Conservation (phyloP, 2,113 vertebrate species). For the Jaculus jaculus region DNA sequence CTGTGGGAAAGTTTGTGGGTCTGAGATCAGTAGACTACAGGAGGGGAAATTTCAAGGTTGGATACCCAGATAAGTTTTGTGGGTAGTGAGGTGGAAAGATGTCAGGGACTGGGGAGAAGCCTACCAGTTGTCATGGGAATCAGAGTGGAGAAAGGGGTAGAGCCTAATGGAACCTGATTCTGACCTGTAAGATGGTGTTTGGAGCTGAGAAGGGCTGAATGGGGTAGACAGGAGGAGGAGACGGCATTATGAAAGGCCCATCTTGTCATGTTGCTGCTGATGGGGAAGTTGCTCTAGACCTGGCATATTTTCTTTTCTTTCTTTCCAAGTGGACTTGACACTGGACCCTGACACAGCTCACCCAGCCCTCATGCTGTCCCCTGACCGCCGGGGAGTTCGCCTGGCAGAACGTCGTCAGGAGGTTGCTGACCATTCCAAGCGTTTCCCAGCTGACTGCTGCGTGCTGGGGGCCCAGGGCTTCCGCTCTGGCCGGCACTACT, state of each 20-base stretch:
- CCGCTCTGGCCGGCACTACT: constrained; percentile 87
- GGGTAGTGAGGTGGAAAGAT: background rate
- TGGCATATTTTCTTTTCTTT: constrained; percentile 13
- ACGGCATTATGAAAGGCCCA: background rate
- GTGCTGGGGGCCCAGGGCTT: constrained; percentile 89
- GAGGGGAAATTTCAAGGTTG: background rate
- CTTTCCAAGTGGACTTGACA: constrained; percentile 82
- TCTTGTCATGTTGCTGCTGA: background rate
- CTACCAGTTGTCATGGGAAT: background rate
- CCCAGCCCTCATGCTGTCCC: constrained; percentile 87
- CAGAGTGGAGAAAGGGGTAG: background rate
- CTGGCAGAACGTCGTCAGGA: constrained; percentile 88
- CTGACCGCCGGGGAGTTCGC: constrained; percentile 89
- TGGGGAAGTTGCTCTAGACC: constrained; percentile 36
- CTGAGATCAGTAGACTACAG: background rate
- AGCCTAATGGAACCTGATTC: background rate
- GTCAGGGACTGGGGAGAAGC: background rate
- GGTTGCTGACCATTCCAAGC: constrained; percentile 88
- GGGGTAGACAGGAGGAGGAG: too few relatives aligned
- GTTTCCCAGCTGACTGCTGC: constrained; percentile 89
- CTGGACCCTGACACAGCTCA: constrained; percentile 91
- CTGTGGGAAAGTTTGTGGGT: background rate
- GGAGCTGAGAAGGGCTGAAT: background rate
- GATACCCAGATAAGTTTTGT: background rate
- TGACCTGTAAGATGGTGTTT: background rate